A percentile compares a stretch with the other conserved stretches of the same genome.
Evolutionary conservation across 2,888 invertebrate genomes (phyloP).

Genomic region (Laothoe populi): DNA sequence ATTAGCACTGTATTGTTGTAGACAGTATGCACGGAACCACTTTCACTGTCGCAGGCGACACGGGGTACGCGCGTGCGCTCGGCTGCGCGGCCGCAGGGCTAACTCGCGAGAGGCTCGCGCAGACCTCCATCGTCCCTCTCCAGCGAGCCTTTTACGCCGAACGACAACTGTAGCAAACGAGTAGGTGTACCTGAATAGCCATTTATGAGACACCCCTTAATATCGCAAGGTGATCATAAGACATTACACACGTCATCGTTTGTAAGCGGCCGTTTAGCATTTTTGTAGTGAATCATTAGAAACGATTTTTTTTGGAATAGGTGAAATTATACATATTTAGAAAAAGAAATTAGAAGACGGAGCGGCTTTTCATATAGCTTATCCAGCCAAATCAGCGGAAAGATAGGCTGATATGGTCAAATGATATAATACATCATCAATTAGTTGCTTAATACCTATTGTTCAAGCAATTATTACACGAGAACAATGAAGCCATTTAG

Average conservation of each 20-base stretch:
- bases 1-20: constrained; percentile 31
- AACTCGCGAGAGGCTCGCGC: constrained; percentile 59
- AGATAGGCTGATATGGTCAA: constrained; percentile 58
- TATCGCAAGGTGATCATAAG: constrained; percentile 32
- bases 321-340: background rate
- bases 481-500: constrained; percentile 42
- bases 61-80: constrained; percentile 59
- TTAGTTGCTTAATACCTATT: constrained; percentile 38
- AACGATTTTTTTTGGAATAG: constrained; percentile 1
- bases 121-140: constrained; percentile 57
- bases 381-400: constrained; percentile 51
- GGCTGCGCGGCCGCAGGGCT: constrained; percentile 72
- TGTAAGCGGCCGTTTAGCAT: too few relatives aligned
- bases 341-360: background rate
- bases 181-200: constrained; percentile 76
- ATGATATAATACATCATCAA: too few relatives aligned
- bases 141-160: constrained; percentile 58
- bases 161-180: constrained; percentile 60
- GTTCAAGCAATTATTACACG: background rate
- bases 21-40: constrained; percentile 41
- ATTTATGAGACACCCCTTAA: constrained; percentile 70
- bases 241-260: constrained; percentile 35
- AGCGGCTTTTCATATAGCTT: constrained; percentile 39
- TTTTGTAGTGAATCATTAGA: constrained; percentile 11
- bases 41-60: constrained; percentile 67